Base-by-base conservation (phyloP, 2,113 vertebrate species). In the Gnathonemus echidnorhynchus region DNA sequence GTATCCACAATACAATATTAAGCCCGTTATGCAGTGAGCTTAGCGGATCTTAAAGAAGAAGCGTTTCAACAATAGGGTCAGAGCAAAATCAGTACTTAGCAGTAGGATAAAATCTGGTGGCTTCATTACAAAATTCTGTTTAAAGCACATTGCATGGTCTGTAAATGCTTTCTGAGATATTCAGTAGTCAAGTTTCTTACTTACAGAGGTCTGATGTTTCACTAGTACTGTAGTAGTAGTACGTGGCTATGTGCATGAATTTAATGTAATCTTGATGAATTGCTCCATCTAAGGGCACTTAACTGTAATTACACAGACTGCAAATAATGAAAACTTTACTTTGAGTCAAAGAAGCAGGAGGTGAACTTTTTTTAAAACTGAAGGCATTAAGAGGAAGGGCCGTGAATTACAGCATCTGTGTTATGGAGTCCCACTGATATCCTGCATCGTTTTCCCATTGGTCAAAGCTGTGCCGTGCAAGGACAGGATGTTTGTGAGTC, bases 301-400 rank as follows among this genome's bases (percentile, higher is more conserved):
- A 95, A 85, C 91, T 95, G 24, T 96, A 90, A 91, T 94, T 96
- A 97, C 87, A 91, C 87, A 0, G 94, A 96, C 84, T 94, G 86
- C 96, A 97, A 90, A 97, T 42, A 80, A 80, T 7, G 6, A 19
- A 42, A 80, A 80, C 35, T 80, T 80, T 39, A 19, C 74, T 80
- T 15, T 42, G 13, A 80, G 35, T 8, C 74, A 80, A 80, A 80
- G 31, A 80, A 80, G 13, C 74, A 80, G 13, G 31, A 80, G 31
- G 13, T 42, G n/a, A 70, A 66, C 27, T 13, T 31, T 31, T 56
- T 70, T 31, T 31, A 42, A 74, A 74, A 27, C 13, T n/a, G n/a
- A 74, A 27, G 13, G n/a, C 27, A 74, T 13, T 74, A 74, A 35
- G 66, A 74, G 31, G 27, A 35, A 27, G 31, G 66, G 7, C 56